Base-by-base conservation (phyloP, 2,888 invertebrate genomes). In the Punctoribates punctum region DNA sequence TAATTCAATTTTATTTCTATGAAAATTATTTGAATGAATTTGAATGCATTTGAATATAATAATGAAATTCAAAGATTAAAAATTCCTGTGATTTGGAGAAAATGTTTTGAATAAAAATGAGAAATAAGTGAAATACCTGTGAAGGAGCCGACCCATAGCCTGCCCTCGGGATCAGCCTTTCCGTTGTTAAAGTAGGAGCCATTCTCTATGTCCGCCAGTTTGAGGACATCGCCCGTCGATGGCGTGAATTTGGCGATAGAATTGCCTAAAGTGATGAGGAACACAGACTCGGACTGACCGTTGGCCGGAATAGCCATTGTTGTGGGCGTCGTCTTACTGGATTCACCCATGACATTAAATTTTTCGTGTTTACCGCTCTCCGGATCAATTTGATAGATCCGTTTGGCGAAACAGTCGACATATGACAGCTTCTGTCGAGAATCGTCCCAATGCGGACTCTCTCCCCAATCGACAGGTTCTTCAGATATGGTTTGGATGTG, bases 391-490 rank as follows among this genome's bases (percentile, higher is more conserved):
- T 65, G 65, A 29, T 65, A 34, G 17, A 65, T 65, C 4, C 65
- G 34, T 65, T 65, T 65, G 4, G 65, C 34, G 17, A 65, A 65
- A 29, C 65, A 65, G 34, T 65, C 65, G 25, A 65, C 65, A 34
- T 65, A 65, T 34, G 29, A 65, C 3, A 65, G 65, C 27, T 34
- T 27, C 25, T 65, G 65, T 29, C 65, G 27, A 13, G 65, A 34
- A 13, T 65, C 23, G n/a, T 65, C 65, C 65, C 65, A 65, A 25
- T 65, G 65, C 6, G 65, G 65, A 65, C 65, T 65, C 34, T 65
- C 65, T 13, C 65, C 65, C 65, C 65, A 65, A 29, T 65, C 65
- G 27, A 65, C 65, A 29, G 65, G 25, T n/a, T 29, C 65, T n/a
- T 65, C 29, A 1, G 65, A 65, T 15, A 29, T 34, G 11, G 8